Percentiles rank a stretch among this genome's conserved stretches.
Evolutionary conservation across 2,113 vertebrate species (phyloP).

Genomic region (Haemorhous mexicanus): DNA sequence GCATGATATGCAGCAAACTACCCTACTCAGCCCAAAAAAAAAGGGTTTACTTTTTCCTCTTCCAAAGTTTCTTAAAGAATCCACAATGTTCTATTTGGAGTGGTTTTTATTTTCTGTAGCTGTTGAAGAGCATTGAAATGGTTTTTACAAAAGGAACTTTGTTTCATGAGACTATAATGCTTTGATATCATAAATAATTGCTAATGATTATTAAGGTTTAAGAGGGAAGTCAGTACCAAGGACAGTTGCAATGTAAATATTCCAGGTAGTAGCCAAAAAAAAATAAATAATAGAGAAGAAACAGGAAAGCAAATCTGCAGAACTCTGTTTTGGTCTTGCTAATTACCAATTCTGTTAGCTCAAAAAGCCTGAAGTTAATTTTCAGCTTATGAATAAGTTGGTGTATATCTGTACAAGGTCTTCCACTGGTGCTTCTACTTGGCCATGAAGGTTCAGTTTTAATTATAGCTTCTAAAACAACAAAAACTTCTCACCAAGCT

Average conservation of each 20-base stretch:
- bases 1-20: background rate
- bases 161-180: background rate
- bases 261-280: background rate
- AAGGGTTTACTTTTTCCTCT: background rate
- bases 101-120: background rate
- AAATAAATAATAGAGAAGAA: background rate
- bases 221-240: background rate
- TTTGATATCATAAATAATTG: background rate
- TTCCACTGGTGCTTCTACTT: background rate
- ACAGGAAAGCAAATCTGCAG: background rate
- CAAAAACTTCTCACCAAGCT: background rate
- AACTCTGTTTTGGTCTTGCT: background rate
- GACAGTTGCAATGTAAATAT: background rate
- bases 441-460: background rate
- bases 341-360: background rate
- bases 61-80: background rate
- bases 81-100: background rate
- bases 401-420: background rate
- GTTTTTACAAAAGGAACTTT: background rate
- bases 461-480: background rate
- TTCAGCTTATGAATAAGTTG: background rate
- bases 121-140: background rate
- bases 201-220: background rate
- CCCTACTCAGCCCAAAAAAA: background rate
- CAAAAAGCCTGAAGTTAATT: background rate